Percentiles rank a stretch among this genome's conserved stretches.
Evolutionary conservation across 1,140 invertebrate genomes (phyloP).

Genomic region (Gryllus bimaculatus): DNA sequence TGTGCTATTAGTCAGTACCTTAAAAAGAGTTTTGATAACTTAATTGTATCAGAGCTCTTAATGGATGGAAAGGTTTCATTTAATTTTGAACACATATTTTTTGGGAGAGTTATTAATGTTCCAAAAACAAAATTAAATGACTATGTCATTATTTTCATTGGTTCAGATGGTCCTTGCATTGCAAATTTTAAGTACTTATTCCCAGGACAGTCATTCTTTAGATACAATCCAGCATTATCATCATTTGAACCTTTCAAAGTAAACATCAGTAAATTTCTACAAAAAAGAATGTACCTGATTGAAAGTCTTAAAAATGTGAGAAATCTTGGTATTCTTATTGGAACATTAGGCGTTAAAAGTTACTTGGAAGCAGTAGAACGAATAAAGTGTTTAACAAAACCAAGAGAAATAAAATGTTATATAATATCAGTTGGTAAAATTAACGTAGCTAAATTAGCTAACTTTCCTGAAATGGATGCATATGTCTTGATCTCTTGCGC

Average conservation of each 20-base stretch:
- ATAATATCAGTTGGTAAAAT: conserved; percentile 87
- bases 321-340: conserved; percentile 78
- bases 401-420: conserved; percentile 74
- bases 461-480: conserved; percentile 85
- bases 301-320: conserved; percentile 84
- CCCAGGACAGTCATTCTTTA: conserved; percentile 13
- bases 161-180: conserved; percentile 38
- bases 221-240: conserved; percentile 7
- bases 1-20: conserved; percentile 36
- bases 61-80: not conserved
- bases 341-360: conserved; percentile 72
- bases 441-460: conserved; percentile 85
- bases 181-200: conserved; percentile 43
- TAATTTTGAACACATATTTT: conserved; percentile 21
- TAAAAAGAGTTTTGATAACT: conserved; percentile 10
- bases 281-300: conserved; percentile 68
- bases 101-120: conserved; percentile 34
- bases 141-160: conserved; percentile 47
- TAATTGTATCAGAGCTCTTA: conserved; percentile 14
- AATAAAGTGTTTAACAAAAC: conserved; percentile 60
- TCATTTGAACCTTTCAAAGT: not conserved
- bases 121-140: conserved; percentile 30
- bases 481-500: conserved; percentile 86
- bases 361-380: conserved; percentile 68
- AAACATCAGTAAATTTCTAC: conserved; percentile 42